These are phyloP conservation scores for Ooceraea biroi DNA, from an alignment of 1,140 invertebrate genomes.

Conservation along the genomic window DNA sequence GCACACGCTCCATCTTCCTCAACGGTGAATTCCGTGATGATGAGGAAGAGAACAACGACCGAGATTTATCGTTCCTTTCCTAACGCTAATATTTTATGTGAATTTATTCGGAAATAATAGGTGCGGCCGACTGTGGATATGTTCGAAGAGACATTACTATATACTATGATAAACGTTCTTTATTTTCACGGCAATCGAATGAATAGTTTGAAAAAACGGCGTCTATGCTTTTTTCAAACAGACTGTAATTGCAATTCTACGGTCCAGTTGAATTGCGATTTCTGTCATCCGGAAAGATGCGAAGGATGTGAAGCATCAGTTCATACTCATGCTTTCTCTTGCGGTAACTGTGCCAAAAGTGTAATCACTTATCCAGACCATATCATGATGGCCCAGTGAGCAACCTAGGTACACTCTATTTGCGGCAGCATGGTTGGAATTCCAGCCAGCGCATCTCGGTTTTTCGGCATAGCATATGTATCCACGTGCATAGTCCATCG, in stretches of 20 bases:
- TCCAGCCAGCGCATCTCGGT: slow-evolving; percentile 19
- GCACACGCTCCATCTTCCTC: slow-evolving; percentile 5
- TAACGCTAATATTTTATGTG: neutral
- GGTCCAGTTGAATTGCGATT: no score
- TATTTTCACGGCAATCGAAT: no score
- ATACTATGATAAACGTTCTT: no score
- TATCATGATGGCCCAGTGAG: neutral
- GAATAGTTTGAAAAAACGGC: no score
- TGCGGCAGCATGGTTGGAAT: slow-evolving; percentile 28
- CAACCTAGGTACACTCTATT: slow-evolving; percentile 30
- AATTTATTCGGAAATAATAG: neutral
- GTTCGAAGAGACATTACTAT: neutral
- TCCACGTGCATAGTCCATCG: neutral
- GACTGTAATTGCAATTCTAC: no score
- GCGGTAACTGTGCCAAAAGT: slow-evolving; percentile 8
- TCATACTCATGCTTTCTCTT: neutral
- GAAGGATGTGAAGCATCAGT: slow-evolving; percentile 5
- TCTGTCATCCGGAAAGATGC: neutral
- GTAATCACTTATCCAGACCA: slow-evolving; percentile 38
- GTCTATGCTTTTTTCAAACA: no score
- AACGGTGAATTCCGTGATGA: neutral
- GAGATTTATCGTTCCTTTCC: neutral
- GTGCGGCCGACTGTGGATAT: neutral
- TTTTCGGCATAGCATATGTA: slow-evolving; percentile 15
- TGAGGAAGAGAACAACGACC: neutral